A percentile compares a stretch with the other conserved stretches of the same genome.
These are phyloP conservation scores for Lamprotornis superbus DNA, from an alignment of 2,113 vertebrate genomes.

Conservation along the genomic window DNA sequence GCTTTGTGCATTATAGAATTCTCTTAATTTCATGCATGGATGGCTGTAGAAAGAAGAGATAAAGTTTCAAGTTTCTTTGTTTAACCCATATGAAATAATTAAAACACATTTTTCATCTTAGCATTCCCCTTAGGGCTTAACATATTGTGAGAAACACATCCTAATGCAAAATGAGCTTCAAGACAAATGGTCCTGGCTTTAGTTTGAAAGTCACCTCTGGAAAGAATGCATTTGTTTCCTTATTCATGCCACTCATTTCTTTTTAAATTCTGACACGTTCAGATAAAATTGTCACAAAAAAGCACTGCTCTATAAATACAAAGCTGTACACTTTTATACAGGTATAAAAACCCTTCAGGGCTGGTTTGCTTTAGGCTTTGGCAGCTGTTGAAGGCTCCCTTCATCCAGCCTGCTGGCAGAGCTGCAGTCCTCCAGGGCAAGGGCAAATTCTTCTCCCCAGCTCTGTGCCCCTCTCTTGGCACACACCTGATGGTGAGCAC, in stretches of 20 bases:
- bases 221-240: not conserved
- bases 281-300: not conserved
- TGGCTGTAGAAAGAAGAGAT: slow-evolving; percentile 5
- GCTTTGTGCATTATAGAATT: not conserved
- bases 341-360: not conserved
- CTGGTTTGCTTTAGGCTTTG: not conserved
- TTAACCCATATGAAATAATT: slow-evolving; percentile 37
- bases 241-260: not conserved
- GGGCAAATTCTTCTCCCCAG: not conserved
- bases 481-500: not conserved
- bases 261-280: not conserved
- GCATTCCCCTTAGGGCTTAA: slow-evolving; percentile 6
- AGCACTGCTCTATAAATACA: not conserved
- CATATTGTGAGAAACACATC: not conserved
- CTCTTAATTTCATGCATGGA: slow-evolving; percentile 8
- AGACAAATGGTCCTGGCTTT: slow-evolving; percentile 18
- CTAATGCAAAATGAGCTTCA: not conserved
- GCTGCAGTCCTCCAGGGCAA: not conserved
- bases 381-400: not conserved
- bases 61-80: slow-evolving; percentile 13
- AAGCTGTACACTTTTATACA: not conserved
- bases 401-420: not conserved
- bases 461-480: not conserved
- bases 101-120: slow-evolving; percentile 43
- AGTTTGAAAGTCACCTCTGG: slow-evolving; percentile 31